Conservation (phyloP, 2,113 vertebrate species). For the Odocoileus hemionus region DNA sequence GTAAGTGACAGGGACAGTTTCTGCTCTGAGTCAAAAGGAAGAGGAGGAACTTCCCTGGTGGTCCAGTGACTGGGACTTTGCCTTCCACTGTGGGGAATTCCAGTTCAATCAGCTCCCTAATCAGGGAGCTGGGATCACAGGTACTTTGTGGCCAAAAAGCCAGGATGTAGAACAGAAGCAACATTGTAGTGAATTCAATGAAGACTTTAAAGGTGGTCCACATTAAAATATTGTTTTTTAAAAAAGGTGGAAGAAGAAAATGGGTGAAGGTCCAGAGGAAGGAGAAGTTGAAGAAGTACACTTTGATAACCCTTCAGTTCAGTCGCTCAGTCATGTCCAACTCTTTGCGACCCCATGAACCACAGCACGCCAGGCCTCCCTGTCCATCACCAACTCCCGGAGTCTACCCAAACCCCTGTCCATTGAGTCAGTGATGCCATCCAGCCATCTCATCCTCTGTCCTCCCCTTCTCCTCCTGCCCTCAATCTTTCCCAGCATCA, state of each 20-base stretch:
- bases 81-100: not conserved
- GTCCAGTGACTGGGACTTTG: not conserved
- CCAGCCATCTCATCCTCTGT: too few relatives aligned
- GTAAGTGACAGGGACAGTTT: not conserved
- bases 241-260: not conserved
- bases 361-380: too few relatives aligned
- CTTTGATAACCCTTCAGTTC: not conserved
- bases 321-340: too few relatives aligned
- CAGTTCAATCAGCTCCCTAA: not conserved
- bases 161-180: not conserved
- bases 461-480: too few relatives aligned
- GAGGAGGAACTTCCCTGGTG: not conserved
- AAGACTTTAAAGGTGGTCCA: not conserved
- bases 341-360: too few relatives aligned
- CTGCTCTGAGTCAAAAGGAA: not conserved
- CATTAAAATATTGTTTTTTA: not conserved
- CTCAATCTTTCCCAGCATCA: too few relatives aligned
- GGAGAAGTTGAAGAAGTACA: not conserved
- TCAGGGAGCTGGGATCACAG: not conserved
- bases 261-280: not conserved
- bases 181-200: not conserved
- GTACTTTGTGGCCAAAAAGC: not conserved
- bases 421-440: too few relatives aligned
- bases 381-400: too few relatives aligned
- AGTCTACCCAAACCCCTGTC: too few relatives aligned